Percentiles rank a stretch among this genome's conserved stretches.
phyloP scores from a whole-genome alignment of 2,888 invertebrate genomes.

The Scrobipalpa costella region DNA sequence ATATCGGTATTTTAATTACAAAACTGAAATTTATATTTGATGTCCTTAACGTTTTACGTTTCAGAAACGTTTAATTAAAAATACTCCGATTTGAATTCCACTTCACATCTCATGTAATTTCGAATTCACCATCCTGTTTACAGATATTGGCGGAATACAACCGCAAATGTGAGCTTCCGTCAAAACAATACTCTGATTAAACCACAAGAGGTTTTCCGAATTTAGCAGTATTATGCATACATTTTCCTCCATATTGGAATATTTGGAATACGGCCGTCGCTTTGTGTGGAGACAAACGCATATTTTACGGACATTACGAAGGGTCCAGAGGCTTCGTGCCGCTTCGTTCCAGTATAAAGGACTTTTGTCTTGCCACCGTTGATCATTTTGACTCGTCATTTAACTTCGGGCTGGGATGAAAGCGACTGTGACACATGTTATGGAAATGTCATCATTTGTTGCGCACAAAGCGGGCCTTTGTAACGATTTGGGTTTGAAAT shows the following conservation, averaged over 20 bases:
- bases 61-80: not conserved
- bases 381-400: conserved; percentile 18
- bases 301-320: conserved; percentile 55
- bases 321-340: conserved; percentile 4
- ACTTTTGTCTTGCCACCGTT: conserved; percentile 19
- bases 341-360: conserved; percentile 4
- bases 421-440: not conserved
- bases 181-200: conserved; percentile 11
- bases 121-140: not conserved
- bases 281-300: conserved; percentile 58
- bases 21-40: no score
- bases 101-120: not conserved
- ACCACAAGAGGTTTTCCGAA: conserved; percentile 18
- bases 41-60: no score
- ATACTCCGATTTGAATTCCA: not conserved
- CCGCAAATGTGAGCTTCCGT: conserved; percentile 3
- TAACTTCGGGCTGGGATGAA: not conserved
- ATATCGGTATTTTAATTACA: no score
- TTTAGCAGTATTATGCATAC: conserved; percentile 24
- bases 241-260: conserved; percentile 55
- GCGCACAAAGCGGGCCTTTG: not conserved
- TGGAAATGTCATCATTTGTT: conserved; percentile 5
- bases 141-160: not conserved
- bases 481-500: not conserved
- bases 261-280: conserved; percentile 55